Percentiles rank a stretch among this genome's conserved stretches.
Evolutionary conservation across 1,140 invertebrate species (phyloP).

Genomic region (Caenorhabditis brenneri): DNA sequence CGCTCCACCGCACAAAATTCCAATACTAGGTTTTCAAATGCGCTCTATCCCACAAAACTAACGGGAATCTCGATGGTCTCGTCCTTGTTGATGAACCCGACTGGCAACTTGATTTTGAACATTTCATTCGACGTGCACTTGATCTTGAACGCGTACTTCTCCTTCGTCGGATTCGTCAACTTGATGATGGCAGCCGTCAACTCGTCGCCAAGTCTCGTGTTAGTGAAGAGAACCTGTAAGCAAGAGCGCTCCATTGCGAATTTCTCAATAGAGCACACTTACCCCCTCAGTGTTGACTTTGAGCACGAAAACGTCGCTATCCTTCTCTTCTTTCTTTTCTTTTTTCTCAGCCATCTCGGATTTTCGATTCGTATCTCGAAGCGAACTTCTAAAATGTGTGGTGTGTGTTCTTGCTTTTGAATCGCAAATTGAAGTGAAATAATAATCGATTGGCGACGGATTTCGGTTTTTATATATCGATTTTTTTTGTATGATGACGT

Average conservation of each 20-base stretch:
- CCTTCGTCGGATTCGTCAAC: conserved; percentile 55
- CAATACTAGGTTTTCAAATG: too few species aligned
- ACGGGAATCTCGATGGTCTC: conserved; percentile 46
- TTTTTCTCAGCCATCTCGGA: neutral
- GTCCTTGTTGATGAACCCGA: conserved; percentile 47
- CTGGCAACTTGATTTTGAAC: conserved; percentile 60
- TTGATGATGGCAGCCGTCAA: conserved; percentile 43
- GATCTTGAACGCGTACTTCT: conserved; percentile 56
- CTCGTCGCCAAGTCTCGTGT: conserved; percentile 58
- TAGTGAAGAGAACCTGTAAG: conserved; percentile 50
- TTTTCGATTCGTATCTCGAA: too few species aligned
- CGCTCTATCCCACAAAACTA: neutral
- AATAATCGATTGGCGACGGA: too few species aligned
- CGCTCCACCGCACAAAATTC: too few species aligned
- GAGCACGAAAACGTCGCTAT: neutral
- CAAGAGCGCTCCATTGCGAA: neutral
- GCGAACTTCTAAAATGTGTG: too few species aligned
- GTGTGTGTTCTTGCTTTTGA: too few species aligned
- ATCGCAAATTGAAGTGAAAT: too few species aligned
- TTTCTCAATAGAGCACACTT: neutral
- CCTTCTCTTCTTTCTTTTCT: neutral
- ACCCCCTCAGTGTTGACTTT: neutral
- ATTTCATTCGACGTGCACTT: conserved; percentile 63
- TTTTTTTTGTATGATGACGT: too few species aligned
- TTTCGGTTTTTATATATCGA: too few species aligned